Conservation (phyloP, 2,113 vertebrate species). For the Epinephelus lanceolatus region DNA sequence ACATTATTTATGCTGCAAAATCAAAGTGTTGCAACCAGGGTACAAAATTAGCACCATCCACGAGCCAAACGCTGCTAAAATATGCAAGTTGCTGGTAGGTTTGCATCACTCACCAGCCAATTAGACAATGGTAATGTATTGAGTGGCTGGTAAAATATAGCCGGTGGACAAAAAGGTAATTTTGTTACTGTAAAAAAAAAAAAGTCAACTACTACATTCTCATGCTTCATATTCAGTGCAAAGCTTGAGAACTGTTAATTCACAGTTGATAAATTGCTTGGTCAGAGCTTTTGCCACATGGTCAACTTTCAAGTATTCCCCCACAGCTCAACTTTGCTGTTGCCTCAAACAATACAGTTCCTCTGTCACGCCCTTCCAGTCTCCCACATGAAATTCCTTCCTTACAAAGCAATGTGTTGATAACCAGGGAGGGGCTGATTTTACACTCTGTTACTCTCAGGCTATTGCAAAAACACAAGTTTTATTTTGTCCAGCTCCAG, state of each 20-base stretch:
- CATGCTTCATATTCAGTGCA: neutral
- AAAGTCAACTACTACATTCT: neutral
- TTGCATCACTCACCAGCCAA: no score
- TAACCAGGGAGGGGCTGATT: slow-evolving; percentile 37
- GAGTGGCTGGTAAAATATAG: no score
- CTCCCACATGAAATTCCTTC: slow-evolving; percentile 63
- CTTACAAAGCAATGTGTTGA: slow-evolving; percentile 41
- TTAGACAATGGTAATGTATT: no score
- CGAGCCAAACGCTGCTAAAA: no score
- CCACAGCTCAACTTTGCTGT: neutral
- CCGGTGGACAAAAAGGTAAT: no score
- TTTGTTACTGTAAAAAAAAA: neutral
- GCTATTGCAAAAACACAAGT: slow-evolving; percentile 4
- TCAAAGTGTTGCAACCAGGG: neutral
- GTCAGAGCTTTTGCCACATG: slow-evolving; percentile 6
- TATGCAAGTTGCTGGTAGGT: no score
- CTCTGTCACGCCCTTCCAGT: slow-evolving; percentile 50
- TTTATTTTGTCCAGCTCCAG: neutral
- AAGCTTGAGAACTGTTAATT: neutral
- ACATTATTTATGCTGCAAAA: neutral
- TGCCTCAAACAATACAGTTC: slow-evolving; percentile 53
- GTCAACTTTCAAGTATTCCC: neutral
- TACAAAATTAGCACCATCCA: no score
- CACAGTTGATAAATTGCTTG: neutral
- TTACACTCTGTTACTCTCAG: slow-evolving; percentile 21